Percentiles rank a stretch among this genome's conserved stretches.
These are phyloP conservation scores for Sialia sialis DNA, from an alignment of 2,113 vertebrate species.

Conservation along the genomic window DNA sequence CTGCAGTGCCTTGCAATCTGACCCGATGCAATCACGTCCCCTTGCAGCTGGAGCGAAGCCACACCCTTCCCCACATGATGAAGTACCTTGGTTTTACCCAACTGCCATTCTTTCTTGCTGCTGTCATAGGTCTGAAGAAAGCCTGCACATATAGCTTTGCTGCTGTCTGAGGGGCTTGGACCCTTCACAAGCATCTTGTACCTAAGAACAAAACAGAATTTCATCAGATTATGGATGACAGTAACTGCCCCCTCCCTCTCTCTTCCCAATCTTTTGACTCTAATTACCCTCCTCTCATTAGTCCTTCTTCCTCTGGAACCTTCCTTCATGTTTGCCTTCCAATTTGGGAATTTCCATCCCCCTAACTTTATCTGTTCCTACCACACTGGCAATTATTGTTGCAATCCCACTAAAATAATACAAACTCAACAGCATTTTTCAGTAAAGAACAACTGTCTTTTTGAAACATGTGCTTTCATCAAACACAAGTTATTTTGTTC, in stretches of 20 bases:
- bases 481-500: conserved; percentile 45
- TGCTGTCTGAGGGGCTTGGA: conserved; percentile 49
- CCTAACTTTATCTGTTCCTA: neutral
- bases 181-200: conserved; percentile 83
- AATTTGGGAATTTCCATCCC: conserved; percentile 31
- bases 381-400: conserved; percentile 16
- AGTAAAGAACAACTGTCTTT: conserved; percentile 11
- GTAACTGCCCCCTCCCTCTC: neutral
- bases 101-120: conserved; percentile 80
- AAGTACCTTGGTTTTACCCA: conserved; percentile 89
- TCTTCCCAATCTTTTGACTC: neutral
- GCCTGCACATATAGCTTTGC: conserved; percentile 70
- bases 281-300: neutral
- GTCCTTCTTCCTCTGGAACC: neutral
- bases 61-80: neutral
- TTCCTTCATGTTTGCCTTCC: neutral
- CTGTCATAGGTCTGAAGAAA: conserved; percentile 77
- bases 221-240: neutral
- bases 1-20: neutral
- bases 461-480: conserved; percentile 29
- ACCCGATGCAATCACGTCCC: neutral
- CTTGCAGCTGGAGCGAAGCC: neutral
- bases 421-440: conserved; percentile 25
- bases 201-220: conserved; percentile 66
- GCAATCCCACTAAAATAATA: conserved; percentile 5